These are phyloP conservation scores for Gadus chalcogrammus DNA, from an alignment of 2,113 vertebrate species.

Conservation along the genomic window DNA sequence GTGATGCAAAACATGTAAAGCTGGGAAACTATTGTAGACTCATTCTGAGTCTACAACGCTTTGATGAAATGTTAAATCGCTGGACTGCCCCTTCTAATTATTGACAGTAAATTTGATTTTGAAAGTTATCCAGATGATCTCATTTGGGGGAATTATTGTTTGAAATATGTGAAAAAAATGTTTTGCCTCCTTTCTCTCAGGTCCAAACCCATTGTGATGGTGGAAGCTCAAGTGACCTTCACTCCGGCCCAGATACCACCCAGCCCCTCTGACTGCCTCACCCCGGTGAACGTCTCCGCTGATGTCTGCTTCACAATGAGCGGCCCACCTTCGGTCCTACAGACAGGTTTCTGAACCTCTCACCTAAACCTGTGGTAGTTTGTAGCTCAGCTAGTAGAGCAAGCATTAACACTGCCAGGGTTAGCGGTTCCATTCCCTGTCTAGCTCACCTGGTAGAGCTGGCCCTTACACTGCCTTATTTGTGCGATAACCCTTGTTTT, in stretches of 20 bases:
- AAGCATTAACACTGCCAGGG: no score
- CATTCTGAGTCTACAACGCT: no score
- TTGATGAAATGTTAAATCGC: no score
- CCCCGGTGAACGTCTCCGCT: not conserved
- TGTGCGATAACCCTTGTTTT: no score
- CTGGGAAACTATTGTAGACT: no score
- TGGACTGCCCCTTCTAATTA: no score
- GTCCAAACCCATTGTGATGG: conserved; percentile 66
- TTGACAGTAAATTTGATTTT: no score
- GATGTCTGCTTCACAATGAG: conserved; percentile 64
- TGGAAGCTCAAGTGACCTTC: conserved; percentile 46
- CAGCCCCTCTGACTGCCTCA: conserved; percentile 36
- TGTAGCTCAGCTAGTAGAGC: no score
- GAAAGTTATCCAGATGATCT: not conserved
- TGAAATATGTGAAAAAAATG: not conserved
- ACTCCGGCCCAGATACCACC: conserved; percentile 48
- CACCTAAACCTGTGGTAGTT: not conserved
- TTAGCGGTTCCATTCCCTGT: no score
- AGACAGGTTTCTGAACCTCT: conserved; percentile 43
- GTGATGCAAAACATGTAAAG: no score
- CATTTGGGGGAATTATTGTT: not conserved
- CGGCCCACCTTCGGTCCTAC: accelerated
- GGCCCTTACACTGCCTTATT: no score
- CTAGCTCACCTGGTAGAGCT: no score
- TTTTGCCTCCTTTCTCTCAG: conserved; percentile 41